phyloP scores from a whole-genome alignment of 2,888 invertebrate species.

The Ptycholaimellus sp. region DNA sequence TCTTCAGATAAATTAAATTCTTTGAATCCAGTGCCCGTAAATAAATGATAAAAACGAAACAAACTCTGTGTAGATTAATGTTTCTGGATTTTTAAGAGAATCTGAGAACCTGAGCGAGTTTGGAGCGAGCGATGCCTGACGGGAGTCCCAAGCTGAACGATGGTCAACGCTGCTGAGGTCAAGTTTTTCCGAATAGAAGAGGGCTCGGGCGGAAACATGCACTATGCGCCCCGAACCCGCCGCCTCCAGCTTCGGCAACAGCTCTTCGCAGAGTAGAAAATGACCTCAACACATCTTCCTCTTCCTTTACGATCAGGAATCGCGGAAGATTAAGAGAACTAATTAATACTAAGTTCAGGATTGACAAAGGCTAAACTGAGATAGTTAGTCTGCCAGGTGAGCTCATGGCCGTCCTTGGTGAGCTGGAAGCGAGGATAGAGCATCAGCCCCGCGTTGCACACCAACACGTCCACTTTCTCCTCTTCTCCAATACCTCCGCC shows the following conservation, averaged over 20 bases:
- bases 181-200: conserved; percentile 41
- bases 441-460: conserved; percentile 57
- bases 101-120: no score
- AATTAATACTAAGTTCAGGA: no score
- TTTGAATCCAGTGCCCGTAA: no score
- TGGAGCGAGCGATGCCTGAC: no score
- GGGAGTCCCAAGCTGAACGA: conserved; percentile 6
- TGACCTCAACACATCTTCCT: conserved; percentile 6
- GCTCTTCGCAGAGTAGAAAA: conserved; percentile 38
- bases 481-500: no score
- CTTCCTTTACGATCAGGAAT: no score
- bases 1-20: no score
- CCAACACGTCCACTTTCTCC: conserved; percentile 24
- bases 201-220: conserved; percentile 60
- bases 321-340: no score
- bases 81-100: no score
- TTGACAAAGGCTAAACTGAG: no score
- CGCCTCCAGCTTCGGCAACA: conserved; percentile 44
- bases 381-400: conserved; percentile 66
- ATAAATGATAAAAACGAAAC: no score
- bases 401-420: conserved; percentile 59
- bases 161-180: conserved; percentile 35
- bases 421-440: conserved; percentile 42
- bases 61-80: no score
- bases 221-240: conserved; percentile 41